Base-by-base conservation (phyloP, 1,140 invertebrate species). In the Apis cerana region DNA sequence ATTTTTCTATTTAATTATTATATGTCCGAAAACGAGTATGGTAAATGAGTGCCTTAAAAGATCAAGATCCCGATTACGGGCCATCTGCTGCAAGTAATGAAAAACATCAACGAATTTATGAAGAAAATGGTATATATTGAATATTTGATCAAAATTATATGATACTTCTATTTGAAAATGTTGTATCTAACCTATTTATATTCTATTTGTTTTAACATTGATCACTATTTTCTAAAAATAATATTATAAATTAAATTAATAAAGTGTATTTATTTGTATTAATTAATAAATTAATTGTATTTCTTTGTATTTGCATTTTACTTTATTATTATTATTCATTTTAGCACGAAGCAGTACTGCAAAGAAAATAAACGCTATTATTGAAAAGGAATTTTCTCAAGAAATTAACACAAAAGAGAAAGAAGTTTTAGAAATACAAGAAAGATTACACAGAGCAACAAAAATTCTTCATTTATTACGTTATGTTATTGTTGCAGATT, bases 381-480 rank as follows among this genome's bases (percentile, higher is more conserved):
- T 95, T 15, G 93, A 93, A 54, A 88, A 79, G 43, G 95, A 96
- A 89, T 96, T 96, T 88, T 89, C 94, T 0, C 90, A 90, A n/a
- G 96, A 96, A 90, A 94, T 96, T 48, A 90, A 91, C 5, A 33
- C 88, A 3, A 96, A 95, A 88, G 93, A 95, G 70, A 91, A 94
- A 69, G 95, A 96, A 91, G 88, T 96, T 33, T 72, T 93, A 13
- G 88, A 95, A 80, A 95, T 96, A 75, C 94, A 96, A 88, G 93
- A 92, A 81, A 96, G 95, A 83, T 94, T 97, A 87, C 93, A 95
- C 82, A 93, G 95, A 90, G 95, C 96, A 33, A 92, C 95, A 33
- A 95, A 96, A 70, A 93, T 96, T 58, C 92, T 98, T 17, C 97
- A 98, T 88, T 94, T 96, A 79, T 93, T 98, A 8, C 94, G 97